Conservation (phyloP, 2,888 invertebrate species). For the Scaptomyza caliginosa region DNA sequence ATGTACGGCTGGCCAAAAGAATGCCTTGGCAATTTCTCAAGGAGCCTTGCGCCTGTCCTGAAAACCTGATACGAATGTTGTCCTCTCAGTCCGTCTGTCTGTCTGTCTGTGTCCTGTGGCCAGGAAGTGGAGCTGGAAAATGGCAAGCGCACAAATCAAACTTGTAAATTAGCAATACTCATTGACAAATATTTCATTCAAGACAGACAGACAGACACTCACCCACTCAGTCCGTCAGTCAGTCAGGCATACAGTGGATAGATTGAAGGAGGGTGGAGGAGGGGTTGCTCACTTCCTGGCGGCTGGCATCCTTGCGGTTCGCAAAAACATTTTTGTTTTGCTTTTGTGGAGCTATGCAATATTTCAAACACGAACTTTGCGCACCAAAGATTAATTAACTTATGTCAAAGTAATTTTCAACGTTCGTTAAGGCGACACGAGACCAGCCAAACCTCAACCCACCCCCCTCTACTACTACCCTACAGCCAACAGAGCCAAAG, state of each 20-base stretch:
- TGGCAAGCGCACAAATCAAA: slow-evolving; percentile 71
- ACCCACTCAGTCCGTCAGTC: neutral
- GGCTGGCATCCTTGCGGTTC: slow-evolving; percentile 36
- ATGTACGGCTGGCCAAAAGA: slow-evolving; percentile 74
- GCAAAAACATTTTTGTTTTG: slow-evolving; percentile 49
- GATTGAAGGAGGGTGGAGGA: neutral
- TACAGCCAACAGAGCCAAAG: neutral
- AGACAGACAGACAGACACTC: slow-evolving; percentile 29
- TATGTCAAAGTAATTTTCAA: slow-evolving; percentile 83
- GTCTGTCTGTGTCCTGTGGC: neutral
- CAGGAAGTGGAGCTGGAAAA: slow-evolving; percentile 37
- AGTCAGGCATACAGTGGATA: no score
- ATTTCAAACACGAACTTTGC: slow-evolving; percentile 79
- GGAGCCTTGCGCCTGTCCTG: slow-evolving; percentile 3
- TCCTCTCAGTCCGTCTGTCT: neutral
- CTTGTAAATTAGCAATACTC: slow-evolving; percentile 81
- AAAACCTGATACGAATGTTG: neutral
- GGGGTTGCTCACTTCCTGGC: slow-evolving; percentile 43
- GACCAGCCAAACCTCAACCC: slow-evolving; percentile 16
- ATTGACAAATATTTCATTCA: slow-evolving; percentile 80
- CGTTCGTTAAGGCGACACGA: slow-evolving; percentile 81
- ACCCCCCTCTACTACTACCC: neutral
- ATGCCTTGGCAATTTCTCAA: slow-evolving; percentile 70
- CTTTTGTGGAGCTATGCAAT: slow-evolving; percentile 59
- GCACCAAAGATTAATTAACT: slow-evolving; percentile 84